A percentile compares a stretch with the other conserved stretches of the same genome.
Evolutionary conservation across 2,113 vertebrate genomes (phyloP).

Genomic region (Triplophysa rosa): DNA sequence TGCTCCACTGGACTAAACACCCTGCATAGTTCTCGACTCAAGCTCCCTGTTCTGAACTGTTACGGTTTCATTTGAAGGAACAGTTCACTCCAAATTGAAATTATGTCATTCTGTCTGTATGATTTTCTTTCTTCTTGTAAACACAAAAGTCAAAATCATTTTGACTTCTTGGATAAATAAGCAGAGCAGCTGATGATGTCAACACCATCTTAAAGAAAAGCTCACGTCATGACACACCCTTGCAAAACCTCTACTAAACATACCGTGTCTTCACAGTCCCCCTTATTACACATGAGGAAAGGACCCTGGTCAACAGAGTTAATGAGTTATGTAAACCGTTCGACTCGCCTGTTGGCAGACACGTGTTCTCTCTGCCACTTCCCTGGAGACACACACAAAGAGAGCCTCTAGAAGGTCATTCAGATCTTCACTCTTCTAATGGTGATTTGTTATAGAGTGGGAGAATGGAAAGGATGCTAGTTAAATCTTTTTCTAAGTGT

Average conservation of each 20-base stretch:
- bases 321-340: conserved; percentile 59
- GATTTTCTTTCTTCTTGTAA: background rate
- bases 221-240: background rate
- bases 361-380: conserved; percentile 60
- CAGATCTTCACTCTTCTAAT: conserved; percentile 18
- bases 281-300: conserved; percentile 16
- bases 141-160: background rate
- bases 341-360: conserved; percentile 55
- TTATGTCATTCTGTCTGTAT: background rate
- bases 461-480: background rate
- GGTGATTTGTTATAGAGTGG: conserved; percentile 1
- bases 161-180: no score
- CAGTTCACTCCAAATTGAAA: background rate
- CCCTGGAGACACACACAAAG: conserved; percentile 54
- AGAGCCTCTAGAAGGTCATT: conserved; percentile 6
- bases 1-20: conserved; percentile 21
- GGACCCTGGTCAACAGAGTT: conserved; percentile 38
- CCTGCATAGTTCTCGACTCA: conserved; percentile 2
- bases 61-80: background rate
- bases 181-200: background rate
- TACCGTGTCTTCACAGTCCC: background rate
- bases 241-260: conserved; percentile 9
- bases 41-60: background rate
- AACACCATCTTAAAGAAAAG: conserved; percentile 19
- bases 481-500: background rate